These are phyloP conservation scores for Hyphantria cunea DNA, from an alignment of 1,140 invertebrate genomes.

Conservation along the genomic window DNA sequence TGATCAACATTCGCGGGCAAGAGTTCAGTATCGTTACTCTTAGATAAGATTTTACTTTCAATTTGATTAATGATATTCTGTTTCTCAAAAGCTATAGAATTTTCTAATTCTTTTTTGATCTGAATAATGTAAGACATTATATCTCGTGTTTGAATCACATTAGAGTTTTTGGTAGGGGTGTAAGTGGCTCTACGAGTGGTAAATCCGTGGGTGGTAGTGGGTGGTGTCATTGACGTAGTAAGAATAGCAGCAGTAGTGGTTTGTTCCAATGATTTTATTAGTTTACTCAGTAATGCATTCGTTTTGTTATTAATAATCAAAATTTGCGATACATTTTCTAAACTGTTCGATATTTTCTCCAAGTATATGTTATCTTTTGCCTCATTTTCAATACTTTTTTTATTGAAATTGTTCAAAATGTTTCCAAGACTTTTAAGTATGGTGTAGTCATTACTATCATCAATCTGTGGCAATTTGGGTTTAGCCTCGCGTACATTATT, in stretches of 20 bases:
- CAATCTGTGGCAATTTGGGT: neutral
- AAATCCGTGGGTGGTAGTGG: neutral
- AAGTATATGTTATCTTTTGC: slow-evolving; percentile 3
- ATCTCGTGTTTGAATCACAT: slow-evolving; percentile 13
- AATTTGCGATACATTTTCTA: slow-evolving; percentile 26
- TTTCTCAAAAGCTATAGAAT: slow-evolving; percentile 34
- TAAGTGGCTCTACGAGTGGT: neutral
- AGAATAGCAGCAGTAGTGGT: neutral
- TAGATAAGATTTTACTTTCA: slow-evolving; percentile 27
- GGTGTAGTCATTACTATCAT: slow-evolving; percentile 5
- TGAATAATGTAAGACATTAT: slow-evolving; percentile 35
- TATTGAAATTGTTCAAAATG: slow-evolving; percentile 13
- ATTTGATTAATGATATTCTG: slow-evolving; percentile 32
- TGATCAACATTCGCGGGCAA: slow-evolving; percentile 22
- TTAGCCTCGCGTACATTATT: slow-evolving; percentile 17
- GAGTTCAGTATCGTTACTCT: slow-evolving; percentile 6
- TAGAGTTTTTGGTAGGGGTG: slow-evolving; percentile 11
- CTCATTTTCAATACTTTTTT: neutral
- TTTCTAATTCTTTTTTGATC: slow-evolving; percentile 35
- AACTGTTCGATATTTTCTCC: slow-evolving; percentile 7
- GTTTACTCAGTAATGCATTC: slow-evolving; percentile 36
- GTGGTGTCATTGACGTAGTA: neutral
- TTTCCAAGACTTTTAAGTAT: slow-evolving; percentile 4
- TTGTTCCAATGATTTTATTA: slow-evolving; percentile 25
- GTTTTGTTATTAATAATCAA: slow-evolving; percentile 26